These are phyloP conservation scores for Oscheius onirici DNA, from an alignment of 2,888 invertebrate genomes.

Conservation along the genomic window DNA sequence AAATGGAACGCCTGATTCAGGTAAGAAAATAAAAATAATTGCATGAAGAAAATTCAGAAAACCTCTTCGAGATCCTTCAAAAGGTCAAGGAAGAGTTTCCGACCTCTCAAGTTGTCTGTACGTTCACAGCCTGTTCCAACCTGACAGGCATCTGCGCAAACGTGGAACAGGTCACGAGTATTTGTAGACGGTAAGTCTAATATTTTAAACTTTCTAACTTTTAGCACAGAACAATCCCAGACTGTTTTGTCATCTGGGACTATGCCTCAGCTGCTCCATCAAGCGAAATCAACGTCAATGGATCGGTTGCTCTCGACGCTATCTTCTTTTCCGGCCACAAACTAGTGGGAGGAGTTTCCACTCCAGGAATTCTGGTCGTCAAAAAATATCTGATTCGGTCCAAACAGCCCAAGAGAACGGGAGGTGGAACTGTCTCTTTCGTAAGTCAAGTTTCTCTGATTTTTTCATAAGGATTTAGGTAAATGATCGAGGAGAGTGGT, in stretches of 20 bases:
- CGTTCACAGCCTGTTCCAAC: conserved; percentile 87
- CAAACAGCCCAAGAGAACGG: conserved; percentile 74
- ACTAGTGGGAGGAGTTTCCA: conserved; percentile 88
- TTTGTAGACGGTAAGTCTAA: conserved; percentile 1
- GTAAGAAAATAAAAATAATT: not conserved
- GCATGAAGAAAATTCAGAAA: not conserved
- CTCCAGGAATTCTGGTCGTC: conserved; percentile 81
- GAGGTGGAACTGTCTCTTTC: conserved; percentile 77
- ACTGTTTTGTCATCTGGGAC: conserved; percentile 80
- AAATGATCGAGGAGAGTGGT: conserved; percentile 73
- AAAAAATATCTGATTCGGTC: conserved; percentile 77
- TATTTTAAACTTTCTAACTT: conserved; percentile 69
- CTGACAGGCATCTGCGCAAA: conserved; percentile 88
- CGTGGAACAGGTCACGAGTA: conserved; percentile 81
- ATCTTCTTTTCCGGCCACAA: conserved; percentile 89
- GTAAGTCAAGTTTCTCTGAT: conserved; percentile 58
- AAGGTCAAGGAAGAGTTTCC: conserved; percentile 21
- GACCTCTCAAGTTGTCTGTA: conserved; percentile 81
- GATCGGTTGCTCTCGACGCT: conserved; percentile 85
- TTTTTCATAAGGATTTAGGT: conserved; percentile 34
- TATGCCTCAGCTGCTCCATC: conserved; percentile 86
- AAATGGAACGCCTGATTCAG: conserved; percentile 36
- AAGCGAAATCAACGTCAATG: conserved; percentile 85
- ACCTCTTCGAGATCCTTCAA: conserved; percentile 30
- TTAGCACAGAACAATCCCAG: conserved; percentile 82